Evolutionary conservation across 2,797 vertebrate species (phyloP), one percentile per base, ranked within the genome.

Genomic region (Apodemus agrarius): DNA sequence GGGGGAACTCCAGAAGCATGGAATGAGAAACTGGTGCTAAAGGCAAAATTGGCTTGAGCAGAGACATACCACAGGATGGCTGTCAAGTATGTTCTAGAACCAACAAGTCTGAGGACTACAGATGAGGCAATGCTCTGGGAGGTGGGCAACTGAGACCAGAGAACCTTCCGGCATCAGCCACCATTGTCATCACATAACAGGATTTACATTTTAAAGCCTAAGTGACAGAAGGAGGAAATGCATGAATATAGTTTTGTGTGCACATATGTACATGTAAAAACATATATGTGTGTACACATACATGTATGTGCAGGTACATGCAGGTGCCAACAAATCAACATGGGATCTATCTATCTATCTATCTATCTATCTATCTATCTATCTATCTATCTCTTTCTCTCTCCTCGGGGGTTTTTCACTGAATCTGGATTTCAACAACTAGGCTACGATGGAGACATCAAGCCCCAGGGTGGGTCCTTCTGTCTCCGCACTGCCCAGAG

Each of bases 1-100:
- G 69, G 69, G 69, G 46, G n/a, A 52, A 29, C n/a, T 6, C 8
- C 22, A 40, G 67, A 57, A 31, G 2, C 34, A 11, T 3, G 34
- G 14, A 29, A 21, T 6, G 3, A 34, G 54, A 40, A 22, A 98
- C 98, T 97, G 31, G 97, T 98, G 92, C 98, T 98, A 93, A 98
- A 95, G 24, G 90, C 14, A 2, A 93, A 91, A 85, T 93, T 93
- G 93, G 86, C 74, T 96, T 95, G 59, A 49, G 57, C n/a, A 34
- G 76, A 83, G 54, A 59, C 88, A 80, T 81, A 65, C n/a, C 90
- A 88, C 65, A 3, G 26, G 0, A 34, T 67, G 3, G 37, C 61
- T 6, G 89, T 61, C 21, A 82, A 46, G 31, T 65, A 34, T 4
- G 24, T 88, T 93, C 82, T 89, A 46, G 80, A 81, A 31, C 78